Evolutionary conservation across 2,797 vertebrate genomes (phyloP).

Genomic region (Prionace glauca): DNA sequence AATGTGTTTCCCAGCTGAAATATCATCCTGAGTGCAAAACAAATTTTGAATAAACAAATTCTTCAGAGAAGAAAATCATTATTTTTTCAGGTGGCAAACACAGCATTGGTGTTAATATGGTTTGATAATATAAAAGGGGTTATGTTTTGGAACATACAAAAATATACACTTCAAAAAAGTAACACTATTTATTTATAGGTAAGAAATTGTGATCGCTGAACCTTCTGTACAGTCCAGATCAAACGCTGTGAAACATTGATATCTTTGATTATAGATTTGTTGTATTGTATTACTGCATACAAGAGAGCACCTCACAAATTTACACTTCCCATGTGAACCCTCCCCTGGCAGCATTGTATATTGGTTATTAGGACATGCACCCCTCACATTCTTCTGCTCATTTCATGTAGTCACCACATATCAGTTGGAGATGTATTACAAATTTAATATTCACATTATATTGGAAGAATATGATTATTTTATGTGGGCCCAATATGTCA

Average conservation of each 20-base stretch:
- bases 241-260: background rate
- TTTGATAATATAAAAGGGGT: background rate
- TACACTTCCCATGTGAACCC: background rate
- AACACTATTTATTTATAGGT: background rate
- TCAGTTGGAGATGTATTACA: background rate
- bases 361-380: background rate
- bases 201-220: background rate
- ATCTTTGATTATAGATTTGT: background rate
- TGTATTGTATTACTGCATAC: background rate
- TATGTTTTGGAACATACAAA: background rate
- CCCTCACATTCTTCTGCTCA: background rate
- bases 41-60: constrained; percentile 6
- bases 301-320: background rate
- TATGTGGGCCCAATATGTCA: background rate
- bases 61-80: background rate
- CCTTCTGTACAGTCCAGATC: background rate
- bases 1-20: background rate
- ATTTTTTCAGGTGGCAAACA: background rate
- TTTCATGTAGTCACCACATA: background rate
- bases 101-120: background rate
- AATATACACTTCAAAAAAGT: background rate
- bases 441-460: background rate
- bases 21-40: background rate
- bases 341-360: background rate
- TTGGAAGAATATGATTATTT: constrained; percentile 8